Conservation (phyloP, 2,888 invertebrate genomes). For the Serripes groenlandicus region DNA sequence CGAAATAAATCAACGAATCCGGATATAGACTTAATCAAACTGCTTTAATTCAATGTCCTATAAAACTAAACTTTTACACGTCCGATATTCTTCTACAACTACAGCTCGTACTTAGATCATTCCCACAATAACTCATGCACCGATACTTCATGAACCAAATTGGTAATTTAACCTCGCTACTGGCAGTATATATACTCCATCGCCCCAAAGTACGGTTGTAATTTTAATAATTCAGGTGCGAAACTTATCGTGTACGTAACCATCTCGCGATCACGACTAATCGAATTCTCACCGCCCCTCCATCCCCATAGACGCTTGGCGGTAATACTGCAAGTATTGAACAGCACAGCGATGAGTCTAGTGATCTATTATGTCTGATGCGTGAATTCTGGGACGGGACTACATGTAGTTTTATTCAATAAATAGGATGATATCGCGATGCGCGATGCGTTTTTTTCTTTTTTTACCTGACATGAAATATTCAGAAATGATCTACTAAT, state of each 20-base stretch:
- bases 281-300: background rate
- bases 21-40: background rate
- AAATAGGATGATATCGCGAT: too few species aligned
- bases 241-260: constrained; percentile 3
- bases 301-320: background rate
- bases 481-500: too few species aligned
- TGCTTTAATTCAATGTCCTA: background rate
- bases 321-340: too few species aligned
- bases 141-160: background rate
- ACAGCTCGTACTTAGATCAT: background rate
- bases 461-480: too few species aligned
- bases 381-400: too few species aligned
- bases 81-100: background rate
- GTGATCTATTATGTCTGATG: too few species aligned
- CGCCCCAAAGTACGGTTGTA: background rate
- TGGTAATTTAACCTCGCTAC: background rate
- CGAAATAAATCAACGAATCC: background rate
- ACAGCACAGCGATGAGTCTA: too few species aligned
- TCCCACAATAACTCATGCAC: background rate
- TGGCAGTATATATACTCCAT: constrained; percentile 6
- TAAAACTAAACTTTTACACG: background rate
- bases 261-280: background rate
- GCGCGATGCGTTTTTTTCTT: too few species aligned
- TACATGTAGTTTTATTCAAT: too few species aligned
- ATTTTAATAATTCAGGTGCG: constrained; percentile 21